These are phyloP conservation scores for Eupithecia dodoneata DNA, from an alignment of 2,888 invertebrate genomes.

Conservation along the genomic window DNA sequence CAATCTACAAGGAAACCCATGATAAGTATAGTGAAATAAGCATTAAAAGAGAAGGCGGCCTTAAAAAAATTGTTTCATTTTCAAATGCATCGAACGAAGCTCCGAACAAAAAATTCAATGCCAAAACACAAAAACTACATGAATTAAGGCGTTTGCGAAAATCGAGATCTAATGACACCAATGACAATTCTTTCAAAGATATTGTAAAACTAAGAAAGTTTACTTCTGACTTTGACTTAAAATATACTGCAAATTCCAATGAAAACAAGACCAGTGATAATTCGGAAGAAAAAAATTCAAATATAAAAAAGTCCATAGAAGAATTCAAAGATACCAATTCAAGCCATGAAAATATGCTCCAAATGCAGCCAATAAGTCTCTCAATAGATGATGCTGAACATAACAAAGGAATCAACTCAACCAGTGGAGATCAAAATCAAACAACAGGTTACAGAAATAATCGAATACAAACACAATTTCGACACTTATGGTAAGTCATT, in stretches of 20 bases:
- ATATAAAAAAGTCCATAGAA: not conserved
- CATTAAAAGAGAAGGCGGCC: not conserved
- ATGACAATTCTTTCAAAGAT: not conserved
- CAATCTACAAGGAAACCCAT: not conserved
- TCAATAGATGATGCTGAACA: not conserved
- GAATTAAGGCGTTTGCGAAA: conserved; percentile 1
- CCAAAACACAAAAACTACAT: conserved; percentile 9
- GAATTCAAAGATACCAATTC: not conserved
- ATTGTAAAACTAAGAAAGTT: not conserved
- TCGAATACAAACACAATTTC: not conserved
- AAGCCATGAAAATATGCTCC: not conserved
- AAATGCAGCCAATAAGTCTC: not conserved
- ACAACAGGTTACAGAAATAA: not conserved
- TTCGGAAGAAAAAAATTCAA: not conserved
- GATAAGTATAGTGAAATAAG: not conserved
- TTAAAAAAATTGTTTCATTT: not conserved
- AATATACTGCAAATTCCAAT: not conserved
- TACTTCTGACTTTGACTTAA: not conserved
- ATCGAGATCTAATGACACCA: not conserved
- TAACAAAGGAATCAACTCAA: not conserved
- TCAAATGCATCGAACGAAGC: not conserved
- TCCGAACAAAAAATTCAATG: not conserved
- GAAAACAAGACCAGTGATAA: not conserved
- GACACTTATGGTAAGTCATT: conserved; percentile 9
- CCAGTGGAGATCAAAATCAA: not conserved